Evolutionary conservation across 2,888 invertebrate genomes (phyloP).

Genomic region (Danaus chrysippus): DNA sequence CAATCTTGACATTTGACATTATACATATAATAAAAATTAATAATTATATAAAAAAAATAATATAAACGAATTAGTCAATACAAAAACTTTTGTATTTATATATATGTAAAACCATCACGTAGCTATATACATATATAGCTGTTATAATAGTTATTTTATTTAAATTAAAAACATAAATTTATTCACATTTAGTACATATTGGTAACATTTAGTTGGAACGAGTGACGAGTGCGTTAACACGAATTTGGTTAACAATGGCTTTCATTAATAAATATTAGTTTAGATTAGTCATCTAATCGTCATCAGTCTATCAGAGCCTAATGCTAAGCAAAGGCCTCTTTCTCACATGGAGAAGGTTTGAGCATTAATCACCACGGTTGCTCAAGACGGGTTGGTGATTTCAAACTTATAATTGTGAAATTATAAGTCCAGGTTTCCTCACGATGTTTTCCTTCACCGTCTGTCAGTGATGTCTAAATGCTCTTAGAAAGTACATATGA

Average conservation of each 20-base stretch:
- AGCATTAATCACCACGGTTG: too few species aligned
- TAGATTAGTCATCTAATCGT: conserved; percentile 19
- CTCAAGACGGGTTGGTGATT: too few species aligned
- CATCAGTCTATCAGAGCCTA: too few species aligned
- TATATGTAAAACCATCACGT: conserved; percentile 22
- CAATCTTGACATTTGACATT: conserved; percentile 53
- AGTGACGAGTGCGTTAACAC: conserved; percentile 23
- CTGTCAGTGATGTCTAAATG: too few species aligned
- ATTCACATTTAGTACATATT: conserved; percentile 25
- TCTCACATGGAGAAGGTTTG: too few species aligned
- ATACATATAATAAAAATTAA: conserved; percentile 8
- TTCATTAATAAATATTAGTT: conserved; percentile 29
- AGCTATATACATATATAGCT: conserved; percentile 16
- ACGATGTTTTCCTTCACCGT: too few species aligned
- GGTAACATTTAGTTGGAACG: conserved; percentile 22
- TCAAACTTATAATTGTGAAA: too few species aligned
- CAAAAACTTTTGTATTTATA: too few species aligned
- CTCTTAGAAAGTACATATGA: too few species aligned
- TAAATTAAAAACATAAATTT: conserved; percentile 20
- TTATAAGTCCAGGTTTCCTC: too few species aligned
- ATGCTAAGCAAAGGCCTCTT: too few species aligned
- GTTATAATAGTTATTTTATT: conserved; percentile 26
- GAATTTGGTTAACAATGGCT: conserved; percentile 31
- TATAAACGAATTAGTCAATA: too few species aligned
- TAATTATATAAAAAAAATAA: background rate